Percentiles rank a stretch among this genome's conserved stretches.
phyloP scores from a whole-genome alignment of 2,888 invertebrate species.

The Thereva nobilitata region DNA sequence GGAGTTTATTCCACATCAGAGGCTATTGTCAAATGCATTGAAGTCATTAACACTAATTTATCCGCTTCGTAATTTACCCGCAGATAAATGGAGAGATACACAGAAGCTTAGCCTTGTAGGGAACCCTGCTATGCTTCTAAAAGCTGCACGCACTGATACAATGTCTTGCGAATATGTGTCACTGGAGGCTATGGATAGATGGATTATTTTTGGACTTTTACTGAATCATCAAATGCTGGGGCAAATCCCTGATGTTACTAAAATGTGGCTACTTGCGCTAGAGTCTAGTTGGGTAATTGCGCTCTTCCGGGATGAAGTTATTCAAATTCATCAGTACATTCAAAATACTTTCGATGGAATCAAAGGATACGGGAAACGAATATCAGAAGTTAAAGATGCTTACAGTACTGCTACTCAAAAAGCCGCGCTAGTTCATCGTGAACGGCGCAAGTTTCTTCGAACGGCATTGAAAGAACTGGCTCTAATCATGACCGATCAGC shows the following conservation, averaged over 20 bases:
- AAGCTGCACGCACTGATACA: constrained; percentile 91
- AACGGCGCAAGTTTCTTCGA: constrained; percentile 93
- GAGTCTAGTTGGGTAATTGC: constrained; percentile 94
- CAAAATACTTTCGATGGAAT: constrained; percentile 91
- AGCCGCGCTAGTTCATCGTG: constrained; percentile 89
- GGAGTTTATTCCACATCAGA: constrained; percentile 94
- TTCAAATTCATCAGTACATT: constrained; percentile 93
- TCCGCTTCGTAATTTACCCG: constrained; percentile 84
- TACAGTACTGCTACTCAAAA: constrained; percentile 88
- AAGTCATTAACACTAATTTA: constrained; percentile 88
- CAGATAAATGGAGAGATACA: constrained; percentile 92
- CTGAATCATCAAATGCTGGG: constrained; percentile 87
- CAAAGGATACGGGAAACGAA: constrained; percentile 90
- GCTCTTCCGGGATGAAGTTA: constrained; percentile 94
- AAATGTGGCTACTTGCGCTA: constrained; percentile 89
- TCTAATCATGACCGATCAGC: constrained; percentile 95
- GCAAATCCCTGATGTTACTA: constrained; percentile 77
- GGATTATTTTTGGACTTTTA: constrained; percentile 94
- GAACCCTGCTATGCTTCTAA: constrained; percentile 91
- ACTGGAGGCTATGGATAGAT: constrained; percentile 92
- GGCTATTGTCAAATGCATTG: constrained; percentile 82
- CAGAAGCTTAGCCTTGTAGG: constrained; percentile 92
- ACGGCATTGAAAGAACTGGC: constrained; percentile 94
- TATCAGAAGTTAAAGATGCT: constrained; percentile 95
- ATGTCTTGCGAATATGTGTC: constrained; percentile 98